Base-by-base conservation (phyloP, 1,140 invertebrate genomes). In the Megathymus violae region DNA sequence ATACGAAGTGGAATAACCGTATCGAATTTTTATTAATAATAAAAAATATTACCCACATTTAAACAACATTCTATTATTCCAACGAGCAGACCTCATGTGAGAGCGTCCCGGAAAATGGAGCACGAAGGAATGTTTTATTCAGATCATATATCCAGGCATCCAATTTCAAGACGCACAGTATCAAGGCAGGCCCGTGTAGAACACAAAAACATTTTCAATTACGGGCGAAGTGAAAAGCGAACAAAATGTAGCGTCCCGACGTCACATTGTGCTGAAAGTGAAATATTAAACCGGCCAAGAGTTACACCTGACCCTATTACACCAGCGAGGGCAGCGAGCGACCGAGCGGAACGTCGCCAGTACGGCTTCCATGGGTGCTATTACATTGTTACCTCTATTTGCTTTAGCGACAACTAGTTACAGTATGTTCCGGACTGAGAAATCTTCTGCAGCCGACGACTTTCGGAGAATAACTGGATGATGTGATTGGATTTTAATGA, bases 121-220 rank as follows among this genome's bases (percentile, higher is more conserved):
- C 51, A 46, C 17, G 15, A 38, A 46, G 4, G 17, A 40, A 52
- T 22, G 38, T 16, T 19, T 19, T 41, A 56, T 56, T 54, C 50
- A 31, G 38, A 16, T 6, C 51, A 16, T 38, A n/a, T 40, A 14
- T 41, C 51, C 10, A 22, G 36, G 11, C n/a, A n/a, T 19, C 38
- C 11, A 36, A 52, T 40, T 34, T 54, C 1, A 2, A 36, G 34
- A 31, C 16, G n/a, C n/a, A 54, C 17, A 17, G 19, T 9, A 36
- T 13, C 46, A 43, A 27, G 14, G 31, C 14, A 31, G 46, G 25
- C 10, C 40, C 52, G 25, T 58, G 43, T 58, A 62, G 41, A 43
- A n/a, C 46, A 68, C 71, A 67, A 69, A 66, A 74, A 69, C 69
- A 71, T 75, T 75, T 75, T 74, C 72, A 71, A 71, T 75, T 71